Evolutionary conservation across 2,888 invertebrate genomes (phyloP).

Genomic region (Didymodactylos carnosus): DNA sequence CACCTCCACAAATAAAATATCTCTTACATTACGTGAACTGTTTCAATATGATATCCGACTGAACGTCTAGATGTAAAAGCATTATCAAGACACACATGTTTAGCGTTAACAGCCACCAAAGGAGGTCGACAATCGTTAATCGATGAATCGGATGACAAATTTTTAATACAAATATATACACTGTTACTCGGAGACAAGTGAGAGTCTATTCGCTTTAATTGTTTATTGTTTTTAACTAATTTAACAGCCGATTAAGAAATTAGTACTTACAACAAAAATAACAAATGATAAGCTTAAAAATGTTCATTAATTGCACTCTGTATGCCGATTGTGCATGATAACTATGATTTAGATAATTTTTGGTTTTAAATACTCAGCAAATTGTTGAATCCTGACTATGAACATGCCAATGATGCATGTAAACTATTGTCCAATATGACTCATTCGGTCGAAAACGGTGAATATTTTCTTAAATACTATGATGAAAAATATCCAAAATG

Average conservation of each 20-base stretch:
- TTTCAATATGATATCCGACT: constrained; percentile 45
- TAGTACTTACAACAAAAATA: not conserved
- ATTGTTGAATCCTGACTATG: constrained; percentile 10
- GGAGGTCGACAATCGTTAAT: not conserved
- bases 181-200: constrained; percentile 39
- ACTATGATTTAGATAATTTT: no score
- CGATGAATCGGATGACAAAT: not conserved
- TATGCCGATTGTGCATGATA: no score
- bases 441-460: constrained; percentile 35
- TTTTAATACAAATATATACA: not conserved
- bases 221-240: constrained; percentile 52
- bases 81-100: constrained; percentile 46
- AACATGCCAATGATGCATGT: constrained; percentile 51
- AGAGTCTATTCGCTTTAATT: constrained; percentile 47
- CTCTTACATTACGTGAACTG: constrained; percentile 39
- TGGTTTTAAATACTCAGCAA: not conserved
- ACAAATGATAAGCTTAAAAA: no score
- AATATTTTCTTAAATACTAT: constrained; percentile 20
- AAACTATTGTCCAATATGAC: constrained; percentile 55
- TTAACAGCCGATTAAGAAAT: constrained; percentile 44
- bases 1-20: no score
- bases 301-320: no score
- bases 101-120: constrained; percentile 22
- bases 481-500: constrained; percentile 34
- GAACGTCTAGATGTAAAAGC: constrained; percentile 51